A percentile compares a stretch with the other conserved stretches of the same genome.
phyloP scores from a whole-genome alignment of 2,797 vertebrate species.

The Oryzias sinensis region DNA sequence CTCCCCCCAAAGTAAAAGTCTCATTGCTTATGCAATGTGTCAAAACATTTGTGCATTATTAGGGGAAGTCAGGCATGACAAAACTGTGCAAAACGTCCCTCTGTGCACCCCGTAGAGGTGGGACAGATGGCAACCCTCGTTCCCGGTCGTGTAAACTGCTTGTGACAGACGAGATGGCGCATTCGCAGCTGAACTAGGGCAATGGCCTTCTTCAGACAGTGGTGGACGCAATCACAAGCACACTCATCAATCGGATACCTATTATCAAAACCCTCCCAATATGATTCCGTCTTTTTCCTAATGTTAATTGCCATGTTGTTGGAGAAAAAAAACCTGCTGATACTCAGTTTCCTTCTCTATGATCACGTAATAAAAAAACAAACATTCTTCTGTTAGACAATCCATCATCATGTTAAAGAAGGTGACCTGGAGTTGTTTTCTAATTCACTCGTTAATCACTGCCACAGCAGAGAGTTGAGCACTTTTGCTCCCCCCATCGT shows the following conservation, averaged over 20 bases:
- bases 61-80: conserved; percentile 74
- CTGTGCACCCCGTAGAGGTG: conserved; percentile 68
- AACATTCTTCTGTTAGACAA: conserved; percentile 36
- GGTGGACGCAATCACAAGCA: conserved; percentile 49
- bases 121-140: conserved; percentile 79
- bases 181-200: conserved; percentile 55
- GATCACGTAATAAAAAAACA: conserved; percentile 10
- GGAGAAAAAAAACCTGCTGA: conserved; percentile 10
- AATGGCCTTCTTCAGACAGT: conserved; percentile 49
- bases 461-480: conserved; percentile 48
- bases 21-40: conserved; percentile 67
- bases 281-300: conserved; percentile 6
- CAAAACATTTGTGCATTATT: conserved; percentile 77
- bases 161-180: conserved; percentile 65
- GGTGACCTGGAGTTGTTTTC: conserved; percentile 69
- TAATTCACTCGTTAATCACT: conserved; percentile 73
- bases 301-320: conserved; percentile 34
- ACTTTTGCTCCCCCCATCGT: conserved; percentile 55
- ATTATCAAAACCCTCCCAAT: conserved; percentile 26
- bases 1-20: conserved; percentile 40
- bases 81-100: conserved; percentile 73
- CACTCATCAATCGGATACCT: conserved; percentile 37
- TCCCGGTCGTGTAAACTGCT: conserved; percentile 71
- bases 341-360: neutral
- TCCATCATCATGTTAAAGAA: conserved; percentile 69